Evolutionary conservation across 2,797 vertebrate species (phyloP).

Genomic region (Artibeus lituratus): DNA sequence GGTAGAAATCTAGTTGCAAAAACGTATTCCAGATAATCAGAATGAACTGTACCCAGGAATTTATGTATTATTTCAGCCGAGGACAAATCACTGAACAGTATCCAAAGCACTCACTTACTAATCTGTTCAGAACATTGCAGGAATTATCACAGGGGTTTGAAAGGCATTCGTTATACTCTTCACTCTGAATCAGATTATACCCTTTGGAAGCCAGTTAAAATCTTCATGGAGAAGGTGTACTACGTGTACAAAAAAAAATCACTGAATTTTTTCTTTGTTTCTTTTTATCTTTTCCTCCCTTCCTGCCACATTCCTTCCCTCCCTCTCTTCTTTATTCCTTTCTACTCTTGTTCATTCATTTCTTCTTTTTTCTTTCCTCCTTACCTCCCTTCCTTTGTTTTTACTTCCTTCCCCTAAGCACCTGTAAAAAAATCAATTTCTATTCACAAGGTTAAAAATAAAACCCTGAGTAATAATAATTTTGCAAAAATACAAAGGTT

Average conservation of each 20-base stretch:
- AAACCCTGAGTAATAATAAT: neutral
- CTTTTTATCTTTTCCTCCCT: neutral
- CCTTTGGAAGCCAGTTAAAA: neutral
- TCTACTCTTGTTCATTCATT: neutral
- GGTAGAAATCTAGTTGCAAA: conserved; percentile 40
- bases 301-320: neutral
- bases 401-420: neutral
- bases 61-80: conserved; percentile 7
- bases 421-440: neutral
- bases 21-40: neutral
- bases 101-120: neutral
- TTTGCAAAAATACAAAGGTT: neutral
- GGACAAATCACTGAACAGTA: neutral
- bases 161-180: neutral
- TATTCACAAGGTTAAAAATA: neutral
- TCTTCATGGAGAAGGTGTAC: neutral
- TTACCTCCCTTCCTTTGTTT: neutral
- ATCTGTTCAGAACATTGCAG: neutral
- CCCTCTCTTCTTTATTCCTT: neutral
- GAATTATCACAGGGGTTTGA: neutral
- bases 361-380: neutral
- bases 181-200: neutral
- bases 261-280: neutral
- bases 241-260: conserved; percentile 15
- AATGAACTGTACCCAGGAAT: neutral